Conservation (phyloP, 1,140 invertebrate genomes). For the Pseudachorutes palmiensis region DNA sequence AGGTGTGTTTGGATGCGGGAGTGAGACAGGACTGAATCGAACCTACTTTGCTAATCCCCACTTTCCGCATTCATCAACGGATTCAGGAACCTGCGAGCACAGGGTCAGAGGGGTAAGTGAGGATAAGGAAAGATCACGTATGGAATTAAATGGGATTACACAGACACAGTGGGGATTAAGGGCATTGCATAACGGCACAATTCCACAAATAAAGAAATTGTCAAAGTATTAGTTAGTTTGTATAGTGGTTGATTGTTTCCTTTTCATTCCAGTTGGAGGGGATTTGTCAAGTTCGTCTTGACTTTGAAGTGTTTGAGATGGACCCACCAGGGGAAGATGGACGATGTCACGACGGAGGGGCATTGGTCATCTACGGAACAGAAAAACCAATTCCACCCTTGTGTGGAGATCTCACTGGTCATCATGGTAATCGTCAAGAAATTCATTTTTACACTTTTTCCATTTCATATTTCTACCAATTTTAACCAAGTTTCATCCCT, state of each 20-base stretch:
- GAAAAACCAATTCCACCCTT: neutral
- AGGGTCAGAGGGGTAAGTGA: neutral
- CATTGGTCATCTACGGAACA: neutral
- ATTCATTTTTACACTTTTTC: neutral
- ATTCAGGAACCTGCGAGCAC: neutral
- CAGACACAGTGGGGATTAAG: too few species aligned
- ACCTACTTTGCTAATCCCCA: conserved; percentile 1
- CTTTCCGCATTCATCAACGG: neutral
- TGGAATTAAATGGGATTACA: too few species aligned
- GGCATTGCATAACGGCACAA: too few species aligned
- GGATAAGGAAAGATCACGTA: too few species aligned
- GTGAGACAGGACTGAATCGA: neutral
- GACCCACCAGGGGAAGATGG: neutral
- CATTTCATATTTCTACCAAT: too few species aligned
- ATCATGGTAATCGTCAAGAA: neutral
- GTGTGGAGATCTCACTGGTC: neutral
- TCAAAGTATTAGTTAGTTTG: too few species aligned
- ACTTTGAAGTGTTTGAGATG: neutral
- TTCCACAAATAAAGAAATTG: too few species aligned
- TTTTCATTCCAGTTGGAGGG: neutral
- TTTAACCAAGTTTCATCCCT: too few species aligned
- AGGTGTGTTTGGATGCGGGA: neutral
- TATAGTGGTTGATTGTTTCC: too few species aligned
- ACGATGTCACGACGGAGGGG: neutral
- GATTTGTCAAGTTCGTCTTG: neutral